Evolutionary conservation across 2,888 invertebrate species (phyloP).

Genomic region (Leucoma salicis): DNA sequence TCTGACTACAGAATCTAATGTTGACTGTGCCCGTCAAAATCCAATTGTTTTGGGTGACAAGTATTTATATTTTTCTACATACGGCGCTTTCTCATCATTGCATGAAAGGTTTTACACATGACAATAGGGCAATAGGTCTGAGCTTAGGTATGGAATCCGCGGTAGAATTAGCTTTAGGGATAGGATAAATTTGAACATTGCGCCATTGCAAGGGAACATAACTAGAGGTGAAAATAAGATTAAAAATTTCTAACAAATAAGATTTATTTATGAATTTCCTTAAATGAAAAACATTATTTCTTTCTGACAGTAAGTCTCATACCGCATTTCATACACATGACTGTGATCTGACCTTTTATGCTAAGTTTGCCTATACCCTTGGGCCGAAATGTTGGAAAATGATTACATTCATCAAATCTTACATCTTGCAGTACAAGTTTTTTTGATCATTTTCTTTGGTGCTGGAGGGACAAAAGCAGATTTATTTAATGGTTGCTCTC

Average conservation of each 20-base stretch:
- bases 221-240: background rate
- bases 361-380: too few relatives aligned
- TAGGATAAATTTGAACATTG: background rate
- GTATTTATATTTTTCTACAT: background rate
- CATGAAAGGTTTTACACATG: background rate
- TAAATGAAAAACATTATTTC: too few relatives aligned
- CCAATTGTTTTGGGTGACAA: background rate
- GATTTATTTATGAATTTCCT: too few relatives aligned
- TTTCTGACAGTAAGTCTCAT: too few relatives aligned
- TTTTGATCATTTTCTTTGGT: too few relatives aligned
- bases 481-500: too few relatives aligned
- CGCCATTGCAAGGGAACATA: background rate
- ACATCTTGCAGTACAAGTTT: too few relatives aligned
- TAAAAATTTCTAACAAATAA: background rate
- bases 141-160: background rate
- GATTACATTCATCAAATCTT: too few relatives aligned
- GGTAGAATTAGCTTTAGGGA: background rate
- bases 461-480: too few relatives aligned
- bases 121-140: background rate
- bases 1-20: background rate
- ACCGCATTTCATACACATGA: too few relatives aligned
- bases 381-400: too few relatives aligned
- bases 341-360: too few relatives aligned
- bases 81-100: background rate
- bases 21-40: background rate